Conservation (phyloP, 2,113 vertebrate species). For the Sterna hirundo region DNA sequence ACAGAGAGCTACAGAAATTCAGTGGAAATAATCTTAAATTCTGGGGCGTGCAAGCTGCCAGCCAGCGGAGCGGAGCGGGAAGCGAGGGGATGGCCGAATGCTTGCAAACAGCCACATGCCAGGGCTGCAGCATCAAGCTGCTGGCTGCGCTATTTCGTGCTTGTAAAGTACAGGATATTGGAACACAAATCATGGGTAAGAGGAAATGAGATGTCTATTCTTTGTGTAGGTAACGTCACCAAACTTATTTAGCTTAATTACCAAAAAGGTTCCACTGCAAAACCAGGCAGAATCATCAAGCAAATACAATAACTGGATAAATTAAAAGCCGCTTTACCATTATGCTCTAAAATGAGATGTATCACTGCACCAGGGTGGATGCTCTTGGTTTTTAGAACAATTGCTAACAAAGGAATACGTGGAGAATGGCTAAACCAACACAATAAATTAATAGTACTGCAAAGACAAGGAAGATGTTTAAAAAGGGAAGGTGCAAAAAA, state of each 20-base stretch:
- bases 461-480: background rate
- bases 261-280: background rate
- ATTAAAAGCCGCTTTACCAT: background rate
- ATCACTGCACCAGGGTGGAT: too few species aligned
- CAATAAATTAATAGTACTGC: background rate
- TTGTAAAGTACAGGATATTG: background rate
- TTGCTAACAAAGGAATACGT: background rate
- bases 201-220: background rate
- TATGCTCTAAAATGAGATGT: background rate
- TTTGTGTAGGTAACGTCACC: background rate
- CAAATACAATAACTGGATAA: background rate
- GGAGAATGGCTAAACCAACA: background rate
- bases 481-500: background rate
- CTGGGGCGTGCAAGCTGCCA: background rate
- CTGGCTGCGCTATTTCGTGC: background rate
- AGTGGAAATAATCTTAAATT: background rate
- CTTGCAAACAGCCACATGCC: background rate
- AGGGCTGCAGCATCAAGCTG: background rate
- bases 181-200: background rate
- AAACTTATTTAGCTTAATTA: background rate
- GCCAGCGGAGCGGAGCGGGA: background rate
- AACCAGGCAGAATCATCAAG: background rate
- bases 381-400: background rate
- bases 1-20: background rate
- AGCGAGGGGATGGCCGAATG: background rate